Conservation (phyloP, 2,113 vertebrate species). For the Tyrannus savana region DNA sequence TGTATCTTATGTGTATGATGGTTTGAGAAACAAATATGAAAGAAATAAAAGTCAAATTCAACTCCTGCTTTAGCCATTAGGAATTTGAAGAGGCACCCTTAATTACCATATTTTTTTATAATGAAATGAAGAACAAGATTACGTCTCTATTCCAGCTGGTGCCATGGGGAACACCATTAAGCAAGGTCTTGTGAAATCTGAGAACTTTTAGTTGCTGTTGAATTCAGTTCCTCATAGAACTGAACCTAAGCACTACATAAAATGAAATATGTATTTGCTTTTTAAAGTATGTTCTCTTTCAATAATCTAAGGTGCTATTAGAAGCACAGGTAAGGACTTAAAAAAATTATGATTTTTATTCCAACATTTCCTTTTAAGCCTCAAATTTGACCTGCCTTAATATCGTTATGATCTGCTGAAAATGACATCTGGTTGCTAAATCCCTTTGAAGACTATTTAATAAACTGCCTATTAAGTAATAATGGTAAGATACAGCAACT, state of each 20-base stretch:
- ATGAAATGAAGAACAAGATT: background rate
- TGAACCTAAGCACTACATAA: background rate
- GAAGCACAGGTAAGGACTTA: background rate
- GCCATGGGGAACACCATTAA: background rate
- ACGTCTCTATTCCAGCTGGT: background rate
- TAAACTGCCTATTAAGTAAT: conserved; percentile 3
- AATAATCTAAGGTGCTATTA: background rate
- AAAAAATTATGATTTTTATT: background rate
- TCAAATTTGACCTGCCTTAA: background rate
- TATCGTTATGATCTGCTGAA: background rate
- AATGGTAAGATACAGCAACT: background rate
- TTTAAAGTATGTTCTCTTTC: background rate
- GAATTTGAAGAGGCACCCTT: background rate
- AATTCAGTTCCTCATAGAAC: background rate
- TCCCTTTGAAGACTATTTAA: conserved; percentile 45
- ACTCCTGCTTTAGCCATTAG: background rate
- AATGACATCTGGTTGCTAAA: background rate
- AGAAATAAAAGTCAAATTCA: background rate
- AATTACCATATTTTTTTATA: background rate
- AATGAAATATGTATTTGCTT: background rate
- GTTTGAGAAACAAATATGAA: background rate
- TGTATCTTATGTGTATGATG: background rate
- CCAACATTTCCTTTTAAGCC: background rate
- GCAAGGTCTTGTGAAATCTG: background rate
- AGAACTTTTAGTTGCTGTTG: background rate